phyloP scores from a whole-genome alignment of 2,113 vertebrate genomes.

The Ptilorrhoa leucosticta region DNA sequence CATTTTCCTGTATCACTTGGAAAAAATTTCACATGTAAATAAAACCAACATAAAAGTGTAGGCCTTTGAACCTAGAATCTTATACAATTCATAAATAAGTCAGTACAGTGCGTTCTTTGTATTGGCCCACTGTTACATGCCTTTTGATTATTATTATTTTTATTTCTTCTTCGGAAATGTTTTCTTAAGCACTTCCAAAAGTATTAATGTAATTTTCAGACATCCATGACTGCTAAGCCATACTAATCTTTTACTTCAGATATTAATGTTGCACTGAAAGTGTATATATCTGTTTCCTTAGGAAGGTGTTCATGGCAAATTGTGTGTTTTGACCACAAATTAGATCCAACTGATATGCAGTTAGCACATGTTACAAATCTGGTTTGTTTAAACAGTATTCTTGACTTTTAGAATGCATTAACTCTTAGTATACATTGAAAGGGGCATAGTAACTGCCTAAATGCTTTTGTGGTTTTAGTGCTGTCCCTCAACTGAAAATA shows the following conservation, averaged over 20 bases:
- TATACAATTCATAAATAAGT: conserved; percentile 76
- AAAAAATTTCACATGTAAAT: conserved; percentile 86
- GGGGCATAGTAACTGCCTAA: neutral
- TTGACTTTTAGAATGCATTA: neutral
- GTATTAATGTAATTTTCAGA: conserved; percentile 54
- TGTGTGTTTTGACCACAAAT: conserved; percentile 39
- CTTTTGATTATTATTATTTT: conserved; percentile 55
- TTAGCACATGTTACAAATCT: conserved; percentile 31
- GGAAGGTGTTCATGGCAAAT: conserved; percentile 32
- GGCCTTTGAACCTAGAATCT: conserved; percentile 76
- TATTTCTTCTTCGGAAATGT: conserved; percentile 53
- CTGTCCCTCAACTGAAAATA: neutral
- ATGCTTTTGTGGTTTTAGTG: neutral
- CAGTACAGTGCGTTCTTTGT: conserved; percentile 70
- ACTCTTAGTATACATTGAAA: neutral
- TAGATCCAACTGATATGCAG: neutral
- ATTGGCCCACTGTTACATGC: conserved; percentile 50
- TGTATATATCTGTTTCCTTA: conserved; percentile 33
- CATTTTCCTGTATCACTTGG: conserved; percentile 83
- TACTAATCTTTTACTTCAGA: conserved; percentile 20
- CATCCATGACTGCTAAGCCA: neutral
- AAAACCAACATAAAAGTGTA: conserved; percentile 81
- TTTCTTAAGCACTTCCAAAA: conserved; percentile 47
- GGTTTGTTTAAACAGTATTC: conserved; percentile 2
- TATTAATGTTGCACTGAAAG: neutral